Evolutionary conservation across 2,797 vertebrate genomes (phyloP), one percentile per base, ranked within the genome.

Genomic region (Labeo calbasu): DNA sequence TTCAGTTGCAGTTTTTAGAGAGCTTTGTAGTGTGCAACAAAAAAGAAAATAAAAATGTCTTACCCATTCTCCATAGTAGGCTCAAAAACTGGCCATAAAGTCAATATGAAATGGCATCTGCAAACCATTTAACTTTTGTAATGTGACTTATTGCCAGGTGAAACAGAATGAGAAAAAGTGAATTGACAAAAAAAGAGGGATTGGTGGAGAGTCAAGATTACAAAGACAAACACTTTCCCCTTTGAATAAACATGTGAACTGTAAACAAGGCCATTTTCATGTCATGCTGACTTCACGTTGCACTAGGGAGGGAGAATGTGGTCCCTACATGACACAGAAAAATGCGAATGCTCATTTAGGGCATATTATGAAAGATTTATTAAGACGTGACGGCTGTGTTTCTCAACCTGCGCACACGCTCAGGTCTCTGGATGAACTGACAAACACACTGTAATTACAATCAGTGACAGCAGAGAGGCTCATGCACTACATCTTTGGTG

Each of bases 381-480:
- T 32, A 77, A 79, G 53, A 55, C 23, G 11, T 43, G 19, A 23
- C 2, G 3, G 17, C 0, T 10, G 19, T 36, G 73, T 59, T 77
- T 78, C 50, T 70, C 36, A 32, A 83, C 73, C 73, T 53, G 28
- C 43, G 28, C 75, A 70, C 40, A 78, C 1, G 2, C 75, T 48
- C 40, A 59, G 55, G 81, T 76, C 73, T 76, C 63, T 55, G 40
- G 51, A 51, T 77, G 51, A 81, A 80, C 70, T 53, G 69, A 69
- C 76, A 83, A 75, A 83, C 69, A 76, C 61, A 86, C 51, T 76
- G 82, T 40, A 71, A 85, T 85, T 87, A 87, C 79, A 79, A 77
- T 78, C 43, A 23, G 36, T 79, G 83, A 79, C 83, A 79, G 83
- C 28, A 79, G 43, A 69, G 75, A 82, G 61, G 79, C 51, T 73